These are phyloP conservation scores for Plagodis dolabraria DNA, from an alignment of 2,888 invertebrate species.

Conservation along the genomic window DNA sequence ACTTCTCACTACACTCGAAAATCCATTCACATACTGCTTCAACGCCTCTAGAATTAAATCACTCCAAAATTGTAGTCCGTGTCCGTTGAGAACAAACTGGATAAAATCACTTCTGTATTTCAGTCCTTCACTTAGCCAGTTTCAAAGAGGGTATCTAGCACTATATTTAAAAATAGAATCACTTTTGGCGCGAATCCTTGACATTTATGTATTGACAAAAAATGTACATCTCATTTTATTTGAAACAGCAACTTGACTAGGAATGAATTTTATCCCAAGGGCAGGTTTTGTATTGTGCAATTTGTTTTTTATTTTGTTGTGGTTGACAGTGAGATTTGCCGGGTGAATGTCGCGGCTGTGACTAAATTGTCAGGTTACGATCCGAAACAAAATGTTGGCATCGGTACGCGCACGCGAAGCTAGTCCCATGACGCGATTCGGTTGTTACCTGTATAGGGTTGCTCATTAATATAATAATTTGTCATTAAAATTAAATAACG, in stretches of 20 bases:
- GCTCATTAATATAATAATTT: slow-evolving; percentile 11
- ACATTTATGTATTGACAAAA: slow-evolving; percentile 17
- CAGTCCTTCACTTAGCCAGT: slow-evolving; percentile 8
- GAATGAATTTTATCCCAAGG: neutral
- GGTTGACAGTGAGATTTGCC: slow-evolving; percentile 39
- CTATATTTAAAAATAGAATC: slow-evolving; percentile 14
- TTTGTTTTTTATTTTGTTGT: slow-evolving; percentile 41
- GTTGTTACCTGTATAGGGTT: slow-evolving; percentile 50
- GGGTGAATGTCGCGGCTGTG: slow-evolving; percentile 60
- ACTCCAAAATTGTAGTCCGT: slow-evolving; percentile 8
- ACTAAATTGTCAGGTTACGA: slow-evolving; percentile 74
- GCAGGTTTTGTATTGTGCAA: slow-evolving; percentile 6
- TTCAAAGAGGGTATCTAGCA: slow-evolving; percentile 9
- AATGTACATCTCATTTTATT: slow-evolving; percentile 24
- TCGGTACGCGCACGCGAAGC: slow-evolving; percentile 56
- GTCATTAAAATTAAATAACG: no score
- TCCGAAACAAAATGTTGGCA: slow-evolving; percentile 74
- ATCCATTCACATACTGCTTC: slow-evolving; percentile 26
- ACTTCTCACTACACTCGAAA: slow-evolving; percentile 42
- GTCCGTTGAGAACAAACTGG: slow-evolving; percentile 1
- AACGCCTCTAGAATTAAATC: slow-evolving; percentile 18
- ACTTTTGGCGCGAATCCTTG: slow-evolving; percentile 8
- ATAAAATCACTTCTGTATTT: slow-evolving; percentile 2
- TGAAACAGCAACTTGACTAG: slow-evolving; percentile 10
- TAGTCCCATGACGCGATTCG: slow-evolving; percentile 61